Conservation (phyloP, 2,888 invertebrate genomes). For the Coenonympha arcania region DNA sequence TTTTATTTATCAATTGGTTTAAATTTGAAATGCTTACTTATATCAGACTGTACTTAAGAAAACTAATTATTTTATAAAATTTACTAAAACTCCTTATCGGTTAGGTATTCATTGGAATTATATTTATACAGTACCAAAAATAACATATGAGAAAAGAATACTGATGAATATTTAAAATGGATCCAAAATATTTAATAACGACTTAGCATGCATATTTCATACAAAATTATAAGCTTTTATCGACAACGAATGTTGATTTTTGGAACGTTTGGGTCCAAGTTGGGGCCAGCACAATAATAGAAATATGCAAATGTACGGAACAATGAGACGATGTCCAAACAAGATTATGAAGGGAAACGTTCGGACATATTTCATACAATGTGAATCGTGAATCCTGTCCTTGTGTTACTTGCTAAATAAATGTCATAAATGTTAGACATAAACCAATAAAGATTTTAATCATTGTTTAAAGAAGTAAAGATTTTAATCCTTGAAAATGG, state of each 20-base stretch:
- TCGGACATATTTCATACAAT: conserved; percentile 23
- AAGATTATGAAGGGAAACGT: conserved; percentile 56
- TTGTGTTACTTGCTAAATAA: too few relatives aligned
- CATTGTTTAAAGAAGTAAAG: background rate
- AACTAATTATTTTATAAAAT: too few relatives aligned
- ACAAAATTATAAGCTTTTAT: background rate
- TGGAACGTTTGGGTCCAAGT: conserved; percentile 7
- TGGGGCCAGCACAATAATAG: conserved; percentile 50
- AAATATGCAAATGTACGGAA: conserved; percentile 62
- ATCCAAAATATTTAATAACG: background rate
- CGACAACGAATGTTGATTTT: conserved; percentile 16
- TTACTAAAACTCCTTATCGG: too few relatives aligned
- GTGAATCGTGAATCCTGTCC: conserved; percentile 11
- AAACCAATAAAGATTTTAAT: background rate
- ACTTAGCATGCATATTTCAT: background rate
- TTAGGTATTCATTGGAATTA: too few relatives aligned
- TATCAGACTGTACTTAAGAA: conserved; percentile 6
- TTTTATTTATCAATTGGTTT: conserved; percentile 20
- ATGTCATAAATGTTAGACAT: conserved; percentile 2
- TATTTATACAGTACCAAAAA: too few relatives aligned
- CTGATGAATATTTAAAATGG: too few relatives aligned
- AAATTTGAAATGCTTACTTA: conserved; percentile 12
- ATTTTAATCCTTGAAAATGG: too few relatives aligned
- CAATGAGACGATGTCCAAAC: conserved; percentile 53
- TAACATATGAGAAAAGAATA: too few relatives aligned